Base-by-base conservation (phyloP, 2,113 vertebrate species). In the Epinephelus cyanopodus region DNA sequence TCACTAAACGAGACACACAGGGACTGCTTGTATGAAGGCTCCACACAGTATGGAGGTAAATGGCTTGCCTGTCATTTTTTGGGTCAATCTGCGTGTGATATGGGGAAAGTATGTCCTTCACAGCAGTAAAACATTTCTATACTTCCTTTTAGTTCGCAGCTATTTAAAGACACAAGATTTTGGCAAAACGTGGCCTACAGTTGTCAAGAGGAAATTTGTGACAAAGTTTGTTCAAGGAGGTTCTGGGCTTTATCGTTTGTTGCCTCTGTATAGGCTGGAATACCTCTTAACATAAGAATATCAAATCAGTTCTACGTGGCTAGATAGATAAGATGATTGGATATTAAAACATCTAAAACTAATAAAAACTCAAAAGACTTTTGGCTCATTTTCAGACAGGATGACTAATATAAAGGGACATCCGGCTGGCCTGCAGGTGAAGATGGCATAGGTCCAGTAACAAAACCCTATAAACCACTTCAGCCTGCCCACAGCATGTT, bases 1-100 rank as follows among this genome's bases (percentile, higher is more conserved):
- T 90, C 89, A 87, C 88, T 89, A 53, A 81, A 72, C 2, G 64
- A 74, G 77, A 86, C 66, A 81, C 77, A 95, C 92, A 95, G 86
- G 82, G 70, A 78, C 68, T 73, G 69, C 81, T 93, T 95, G 93
- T 94, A 72, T 80, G 57, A 87, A 85, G 62, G 71, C 68, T 66
- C 61, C 77, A 73, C 74, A 72, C 52, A 58, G 79, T 64, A 27
- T 67, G 70, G 64, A 67, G 65, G 69, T 92, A 90, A 95, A 93
- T 90, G 92, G 79, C 17, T 62, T 58, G 67, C 45, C 88, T 94
- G 89, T 93, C 83, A 87, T 77, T 86, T 79, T 64, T 66, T 45
- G 18, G 64, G 18, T 79, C 63, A 76, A 74, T 74, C 79, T 84
- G 70, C 52, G 42, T 73, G 77, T 56, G 72, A 85, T 82, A 88